phyloP scores from a whole-genome alignment of 1,140 invertebrate genomes.

The Rhopalosiphum padi region DNA sequence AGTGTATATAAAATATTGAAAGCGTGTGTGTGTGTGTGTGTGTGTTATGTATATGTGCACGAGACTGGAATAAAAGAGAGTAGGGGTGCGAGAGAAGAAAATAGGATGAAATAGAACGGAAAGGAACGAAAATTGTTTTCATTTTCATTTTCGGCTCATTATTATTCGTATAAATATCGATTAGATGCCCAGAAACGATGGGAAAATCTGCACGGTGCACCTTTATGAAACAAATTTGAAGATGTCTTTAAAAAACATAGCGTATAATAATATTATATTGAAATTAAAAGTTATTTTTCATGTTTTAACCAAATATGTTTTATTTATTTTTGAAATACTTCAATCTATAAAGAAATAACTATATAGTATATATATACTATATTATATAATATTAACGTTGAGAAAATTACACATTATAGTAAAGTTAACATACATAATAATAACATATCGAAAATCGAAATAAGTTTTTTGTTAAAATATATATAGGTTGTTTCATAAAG shows the following conservation, averaged over 20 bases:
- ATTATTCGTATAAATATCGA: conserved; percentile 31
- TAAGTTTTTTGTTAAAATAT: not conserved
- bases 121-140: not conserved
- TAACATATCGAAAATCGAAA: not conserved
- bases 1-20: not conserved
- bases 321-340: not conserved
- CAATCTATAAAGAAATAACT: not conserved
- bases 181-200: not conserved
- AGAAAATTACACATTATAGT: not conserved
- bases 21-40: too few species aligned
- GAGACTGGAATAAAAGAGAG: not conserved
- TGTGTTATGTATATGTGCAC: not conserved
- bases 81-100: not conserved
- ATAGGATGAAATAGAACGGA: not conserved
- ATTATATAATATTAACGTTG: not conserved
- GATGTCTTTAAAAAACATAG: not conserved
- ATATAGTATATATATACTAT: not conserved
- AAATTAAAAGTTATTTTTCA: not conserved
- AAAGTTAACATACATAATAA: not conserved
- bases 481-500: too few species aligned
- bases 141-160: not conserved
- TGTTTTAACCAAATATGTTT: not conserved
- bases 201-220: conserved; percentile 1
- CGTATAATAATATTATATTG: not conserved
- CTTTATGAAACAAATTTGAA: not conserved